phyloP scores from a whole-genome alignment of 92 coral and sea anemone genomes.

The Palythoa grandiflora region DNA sequence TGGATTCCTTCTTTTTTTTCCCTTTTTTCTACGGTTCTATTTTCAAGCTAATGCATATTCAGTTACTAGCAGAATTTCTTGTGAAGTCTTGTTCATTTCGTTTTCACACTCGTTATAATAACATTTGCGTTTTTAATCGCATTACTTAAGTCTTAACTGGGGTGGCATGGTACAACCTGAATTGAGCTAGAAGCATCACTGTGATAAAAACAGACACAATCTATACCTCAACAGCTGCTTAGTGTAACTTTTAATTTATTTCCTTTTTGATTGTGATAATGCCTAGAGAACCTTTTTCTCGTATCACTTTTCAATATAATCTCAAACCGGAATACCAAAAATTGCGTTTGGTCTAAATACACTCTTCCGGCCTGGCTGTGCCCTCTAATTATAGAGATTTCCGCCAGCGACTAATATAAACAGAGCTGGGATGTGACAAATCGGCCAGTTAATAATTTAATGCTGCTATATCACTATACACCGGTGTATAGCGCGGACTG shows the following conservation, averaged over 20 bases:
- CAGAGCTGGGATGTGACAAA: constrained; percentile 34
- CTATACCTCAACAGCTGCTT: not conserved
- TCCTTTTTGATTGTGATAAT: not conserved
- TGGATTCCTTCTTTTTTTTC: too few relatives aligned
- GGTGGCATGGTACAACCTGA: not conserved
- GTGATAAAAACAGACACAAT: too few relatives aligned
- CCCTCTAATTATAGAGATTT: constrained; percentile 65
- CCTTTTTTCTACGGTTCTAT: too few relatives aligned
- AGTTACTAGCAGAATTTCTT: too few relatives aligned
- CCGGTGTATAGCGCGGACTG: not conserved
- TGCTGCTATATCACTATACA: too few relatives aligned
- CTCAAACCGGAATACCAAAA: constrained; percentile 15
- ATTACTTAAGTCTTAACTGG: not conserved
- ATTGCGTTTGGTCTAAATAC: constrained; percentile 63
- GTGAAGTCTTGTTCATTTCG: too few relatives aligned
- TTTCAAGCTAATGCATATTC: too few relatives aligned
- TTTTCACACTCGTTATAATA: too few relatives aligned
- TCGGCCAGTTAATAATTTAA: not conserved
- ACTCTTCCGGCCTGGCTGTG: constrained; percentile 68
- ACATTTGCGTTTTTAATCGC: not conserved
- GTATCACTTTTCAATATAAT: not conserved
- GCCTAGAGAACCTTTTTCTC: constrained; percentile 11
- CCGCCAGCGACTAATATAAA: constrained; percentile 74
- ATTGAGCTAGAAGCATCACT: too few relatives aligned
- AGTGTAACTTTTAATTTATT: not conserved